Evolutionary conservation across 2,113 vertebrate species (phyloP).

Genomic region (Serinus canaria): DNA sequence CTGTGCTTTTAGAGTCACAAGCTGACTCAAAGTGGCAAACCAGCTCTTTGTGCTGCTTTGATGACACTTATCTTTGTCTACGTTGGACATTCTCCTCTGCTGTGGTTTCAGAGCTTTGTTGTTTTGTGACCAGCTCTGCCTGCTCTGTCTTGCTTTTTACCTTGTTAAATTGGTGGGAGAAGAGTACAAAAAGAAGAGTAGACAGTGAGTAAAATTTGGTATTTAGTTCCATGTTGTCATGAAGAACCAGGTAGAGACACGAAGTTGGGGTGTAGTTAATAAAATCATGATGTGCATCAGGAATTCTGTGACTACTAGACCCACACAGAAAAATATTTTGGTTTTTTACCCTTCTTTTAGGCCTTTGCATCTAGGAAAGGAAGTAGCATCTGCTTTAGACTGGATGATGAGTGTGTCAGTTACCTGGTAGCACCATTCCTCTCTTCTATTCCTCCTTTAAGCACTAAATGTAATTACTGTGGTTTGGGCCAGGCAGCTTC

Average conservation of each 20-base stretch:
- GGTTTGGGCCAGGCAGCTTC: neutral
- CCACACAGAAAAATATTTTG: neutral
- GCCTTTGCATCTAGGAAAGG: neutral
- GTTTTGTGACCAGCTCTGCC: neutral
- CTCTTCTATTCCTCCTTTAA: neutral
- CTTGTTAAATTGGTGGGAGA: neutral
- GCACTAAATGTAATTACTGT: neutral
- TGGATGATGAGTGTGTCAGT: neutral
- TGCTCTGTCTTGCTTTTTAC: neutral
- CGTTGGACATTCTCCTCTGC: neutral
- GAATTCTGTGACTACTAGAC: neutral
- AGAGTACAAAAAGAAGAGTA: neutral
- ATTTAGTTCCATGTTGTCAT: neutral
- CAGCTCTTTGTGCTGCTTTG: neutral
- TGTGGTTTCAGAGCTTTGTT: neutral
- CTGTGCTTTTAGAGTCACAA: neutral
- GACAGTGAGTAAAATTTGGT: neutral
- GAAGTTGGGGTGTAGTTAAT: neutral
- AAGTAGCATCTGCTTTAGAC: neutral
- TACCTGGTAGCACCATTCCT: neutral
- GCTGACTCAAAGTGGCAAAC: neutral
- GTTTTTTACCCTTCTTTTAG: neutral
- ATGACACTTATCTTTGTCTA: neutral
- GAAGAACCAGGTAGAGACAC: neutral
- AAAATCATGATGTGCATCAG: neutral